These are phyloP conservation scores for Acholoe squamosa DNA, from an alignment of 2,888 invertebrate species.

Conservation along the genomic window DNA sequence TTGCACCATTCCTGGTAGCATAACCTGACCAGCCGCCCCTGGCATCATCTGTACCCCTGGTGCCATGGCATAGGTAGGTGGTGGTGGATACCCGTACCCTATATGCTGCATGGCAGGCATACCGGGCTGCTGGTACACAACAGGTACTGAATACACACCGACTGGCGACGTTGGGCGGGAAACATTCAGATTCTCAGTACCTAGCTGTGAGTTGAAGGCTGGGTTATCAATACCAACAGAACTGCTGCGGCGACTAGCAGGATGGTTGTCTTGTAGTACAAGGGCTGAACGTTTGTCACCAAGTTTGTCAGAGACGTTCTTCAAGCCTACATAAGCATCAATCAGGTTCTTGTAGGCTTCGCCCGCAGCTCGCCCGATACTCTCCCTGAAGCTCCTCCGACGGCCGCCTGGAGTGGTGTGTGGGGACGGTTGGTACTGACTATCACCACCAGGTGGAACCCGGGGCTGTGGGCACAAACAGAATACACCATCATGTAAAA, in stretches of 20 bases:
- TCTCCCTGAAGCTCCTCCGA: slow-evolving; percentile 10
- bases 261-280: background rate
- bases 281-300: background rate
- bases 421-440: background rate
- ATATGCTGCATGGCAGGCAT: background rate
- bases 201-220: background rate
- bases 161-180: background rate
- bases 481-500: slow-evolving; percentile 1
- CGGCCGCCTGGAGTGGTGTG: background rate
- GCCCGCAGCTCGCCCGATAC: slow-evolving; percentile 25
- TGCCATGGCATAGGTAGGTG: background rate
- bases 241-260: background rate
- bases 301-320: slow-evolving; percentile 31
- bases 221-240: background rate
- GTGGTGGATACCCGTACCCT: background rate
- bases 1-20: background rate
- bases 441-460: background rate
- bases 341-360: slow-evolving; percentile 35
- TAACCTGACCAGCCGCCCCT: background rate
- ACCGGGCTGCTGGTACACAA: slow-evolving; percentile 2
- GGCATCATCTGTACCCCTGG: background rate
- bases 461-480: background rate
- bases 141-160: slow-evolving; percentile 33
- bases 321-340: slow-evolving; percentile 35
- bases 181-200: background rate